Conservation (phyloP, 2,888 invertebrate species). For the Sacculina carcini region DNA sequence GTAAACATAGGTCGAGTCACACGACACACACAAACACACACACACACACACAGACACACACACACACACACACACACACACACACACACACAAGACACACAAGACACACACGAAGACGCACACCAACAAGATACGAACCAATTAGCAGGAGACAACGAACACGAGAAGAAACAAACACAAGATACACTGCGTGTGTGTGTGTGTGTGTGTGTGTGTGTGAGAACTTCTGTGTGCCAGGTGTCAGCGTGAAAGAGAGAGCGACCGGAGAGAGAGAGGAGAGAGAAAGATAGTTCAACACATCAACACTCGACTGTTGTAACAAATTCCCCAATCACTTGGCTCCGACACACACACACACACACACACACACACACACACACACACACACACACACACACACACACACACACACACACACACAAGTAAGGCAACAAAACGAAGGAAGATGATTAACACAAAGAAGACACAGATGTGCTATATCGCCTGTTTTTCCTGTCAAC, state of each 20-base stretch:
- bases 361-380: neutral
- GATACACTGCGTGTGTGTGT: too few species aligned
- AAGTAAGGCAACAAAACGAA: too few species aligned
- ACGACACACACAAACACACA: too few species aligned
- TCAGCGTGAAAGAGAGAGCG: neutral
- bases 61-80: neutral
- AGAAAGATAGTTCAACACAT: too few species aligned
- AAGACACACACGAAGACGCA: too few species aligned
- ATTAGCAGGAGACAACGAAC: neutral
- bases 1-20: neutral
- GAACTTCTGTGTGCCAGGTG: neutral
- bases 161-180: neutral
- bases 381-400: neutral
- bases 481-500: too few species aligned
- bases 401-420: neutral
- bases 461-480: too few species aligned
- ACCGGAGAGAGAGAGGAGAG: too few species aligned
- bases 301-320: too few species aligned
- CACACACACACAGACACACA: neutral
- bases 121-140: neutral
- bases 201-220: constrained; percentile 3
- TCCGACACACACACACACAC: neutral
- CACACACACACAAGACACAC: too few species aligned
- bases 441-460: too few species aligned
- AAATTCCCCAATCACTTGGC: neutral